These are phyloP conservation scores for Salvator merianae DNA, from an alignment of 2,113 vertebrate species.

Conservation along the genomic window DNA sequence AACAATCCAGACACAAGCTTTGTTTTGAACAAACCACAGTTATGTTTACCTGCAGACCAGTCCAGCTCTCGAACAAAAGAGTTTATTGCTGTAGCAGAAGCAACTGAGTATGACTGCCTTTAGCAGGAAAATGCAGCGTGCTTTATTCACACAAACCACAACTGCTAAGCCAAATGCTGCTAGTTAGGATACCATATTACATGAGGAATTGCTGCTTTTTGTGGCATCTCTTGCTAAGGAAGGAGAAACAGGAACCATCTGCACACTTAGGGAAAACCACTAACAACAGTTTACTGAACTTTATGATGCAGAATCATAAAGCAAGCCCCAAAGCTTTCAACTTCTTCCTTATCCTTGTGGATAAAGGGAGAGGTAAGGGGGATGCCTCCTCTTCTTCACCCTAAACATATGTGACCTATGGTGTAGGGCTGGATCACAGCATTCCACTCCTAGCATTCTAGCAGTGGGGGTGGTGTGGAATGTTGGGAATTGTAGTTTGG, in stretches of 20 bases:
- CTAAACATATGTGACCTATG: too few species aligned
- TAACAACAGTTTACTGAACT: background rate
- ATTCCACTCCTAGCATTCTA: too few species aligned
- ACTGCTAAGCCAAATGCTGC: too few species aligned
- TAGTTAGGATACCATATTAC: too few species aligned
- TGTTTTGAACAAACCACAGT: background rate
- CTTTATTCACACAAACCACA: too few species aligned
- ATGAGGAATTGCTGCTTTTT: background rate
- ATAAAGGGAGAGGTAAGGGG: background rate
- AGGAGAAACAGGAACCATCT: background rate
- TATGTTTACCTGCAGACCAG: background rate
- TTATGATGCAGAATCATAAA: background rate
- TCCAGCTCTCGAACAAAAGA: background rate
- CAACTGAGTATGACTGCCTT: too few species aligned
- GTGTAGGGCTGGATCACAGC: too few species aligned
- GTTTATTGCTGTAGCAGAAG: background rate
- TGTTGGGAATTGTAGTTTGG: too few species aligned
- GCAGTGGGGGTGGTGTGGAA: too few species aligned
- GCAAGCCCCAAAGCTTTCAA: background rate
- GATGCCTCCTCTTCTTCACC: too few species aligned
- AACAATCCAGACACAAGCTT: background rate
- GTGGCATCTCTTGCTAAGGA: background rate
- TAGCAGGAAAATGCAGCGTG: too few species aligned
- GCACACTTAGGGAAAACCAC: background rate
- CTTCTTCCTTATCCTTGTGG: background rate